A percentile compares a stretch with the other conserved stretches of the same genome.
Evolutionary conservation across 2,888 invertebrate genomes (phyloP).

Genomic region (Eueremaeus valkanovi): DNA sequence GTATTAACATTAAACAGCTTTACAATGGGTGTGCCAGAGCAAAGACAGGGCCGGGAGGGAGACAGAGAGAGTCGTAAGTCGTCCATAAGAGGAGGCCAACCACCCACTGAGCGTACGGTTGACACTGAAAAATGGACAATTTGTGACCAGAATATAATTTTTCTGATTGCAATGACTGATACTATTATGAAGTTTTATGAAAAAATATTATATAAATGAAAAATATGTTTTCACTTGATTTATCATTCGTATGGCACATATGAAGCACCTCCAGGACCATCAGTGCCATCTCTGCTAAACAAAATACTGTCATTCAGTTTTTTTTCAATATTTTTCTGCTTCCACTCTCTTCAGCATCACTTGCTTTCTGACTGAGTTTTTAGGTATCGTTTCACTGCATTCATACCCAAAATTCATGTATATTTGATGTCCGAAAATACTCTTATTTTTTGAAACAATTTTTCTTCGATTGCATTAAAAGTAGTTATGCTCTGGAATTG

Average conservation of each 20-base stretch:
- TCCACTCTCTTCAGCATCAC: conserved; percentile 3
- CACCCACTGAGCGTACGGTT: conserved; percentile 21
- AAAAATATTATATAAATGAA: neutral
- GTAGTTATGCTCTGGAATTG: neutral
- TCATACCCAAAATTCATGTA: neutral
- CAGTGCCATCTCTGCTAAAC: conserved; percentile 11
- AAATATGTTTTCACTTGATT: conserved; percentile 8
- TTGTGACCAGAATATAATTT: conserved; percentile 29
- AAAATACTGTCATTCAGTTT: neutral
- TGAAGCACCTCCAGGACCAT: neutral
- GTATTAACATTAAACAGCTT: conserved; percentile 1
- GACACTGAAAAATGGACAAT: conserved; percentile 30
- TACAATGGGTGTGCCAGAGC: conserved; percentile 26
- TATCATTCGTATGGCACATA: neutral
- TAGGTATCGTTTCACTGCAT: neutral
- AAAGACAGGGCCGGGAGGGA: neutral
- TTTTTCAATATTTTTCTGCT: neutral
- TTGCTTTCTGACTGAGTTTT: neutral
- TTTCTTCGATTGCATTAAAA: neutral
- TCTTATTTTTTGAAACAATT: neutral
- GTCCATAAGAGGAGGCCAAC: conserved; percentile 25
- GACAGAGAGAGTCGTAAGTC: neutral
- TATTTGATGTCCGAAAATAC: conserved; percentile 22
- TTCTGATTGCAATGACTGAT: neutral
- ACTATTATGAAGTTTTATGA: neutral